Conservation (phyloP, 2,113 vertebrate species). For the Spea multiplicata region DNA sequence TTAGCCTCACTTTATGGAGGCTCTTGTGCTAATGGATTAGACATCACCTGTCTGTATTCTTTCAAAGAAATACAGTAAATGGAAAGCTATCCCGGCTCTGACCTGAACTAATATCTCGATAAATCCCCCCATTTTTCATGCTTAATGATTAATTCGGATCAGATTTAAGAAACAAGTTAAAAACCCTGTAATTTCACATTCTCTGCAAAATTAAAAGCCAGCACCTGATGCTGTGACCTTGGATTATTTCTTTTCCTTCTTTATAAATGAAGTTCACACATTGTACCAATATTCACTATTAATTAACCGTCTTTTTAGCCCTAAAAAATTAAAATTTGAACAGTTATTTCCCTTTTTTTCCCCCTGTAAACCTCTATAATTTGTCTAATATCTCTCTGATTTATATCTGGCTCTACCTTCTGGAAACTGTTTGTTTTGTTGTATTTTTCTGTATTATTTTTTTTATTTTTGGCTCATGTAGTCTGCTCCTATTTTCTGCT, state of each 20-base stretch:
- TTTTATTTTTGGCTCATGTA: too few relatives aligned
- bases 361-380: too few relatives aligned
- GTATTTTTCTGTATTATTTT: not conserved
- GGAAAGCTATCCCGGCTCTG: constrained; percentile 35
- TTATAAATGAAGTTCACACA: too few relatives aligned
- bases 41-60: constrained; percentile 45
- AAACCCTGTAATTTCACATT: constrained; percentile 31
- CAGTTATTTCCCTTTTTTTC: too few relatives aligned
- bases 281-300: too few relatives aligned
- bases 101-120: constrained; percentile 39
- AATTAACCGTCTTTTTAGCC: too few relatives aligned
- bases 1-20: constrained; percentile 42
- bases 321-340: too few relatives aligned
- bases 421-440: not conserved
- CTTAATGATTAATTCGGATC: constrained; percentile 45
- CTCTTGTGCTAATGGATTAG: constrained; percentile 46
- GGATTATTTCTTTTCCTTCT: not conserved
- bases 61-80: constrained; percentile 47
- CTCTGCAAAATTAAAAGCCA: not conserved
- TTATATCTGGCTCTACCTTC: not conserved
- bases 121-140: constrained; percentile 29
- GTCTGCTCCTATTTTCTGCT: too few relatives aligned
- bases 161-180: constrained; percentile 34
- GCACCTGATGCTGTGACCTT: constrained; percentile 9
- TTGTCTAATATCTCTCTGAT: too few relatives aligned